phyloP scores from a whole-genome alignment of 2,113 vertebrate genomes.

The Bufo bufo region DNA sequence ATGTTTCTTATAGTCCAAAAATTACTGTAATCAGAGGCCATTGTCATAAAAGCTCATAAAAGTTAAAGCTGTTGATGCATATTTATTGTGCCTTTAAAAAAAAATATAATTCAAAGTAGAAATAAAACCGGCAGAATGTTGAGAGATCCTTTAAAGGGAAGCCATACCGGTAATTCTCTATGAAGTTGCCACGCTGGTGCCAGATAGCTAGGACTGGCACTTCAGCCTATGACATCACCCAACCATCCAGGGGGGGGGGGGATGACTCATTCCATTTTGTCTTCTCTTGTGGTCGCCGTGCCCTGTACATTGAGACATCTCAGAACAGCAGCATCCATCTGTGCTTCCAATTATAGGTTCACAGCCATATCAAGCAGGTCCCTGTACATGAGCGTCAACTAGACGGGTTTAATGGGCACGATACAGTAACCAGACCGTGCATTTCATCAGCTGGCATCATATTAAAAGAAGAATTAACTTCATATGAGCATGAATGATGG shows the following conservation, averaged over 20 bases:
- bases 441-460: conserved; percentile 11
- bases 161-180: not conserved
- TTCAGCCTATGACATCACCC: conserved; percentile 60
- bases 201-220: conserved; percentile 62
- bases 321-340: not conserved
- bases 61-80: conserved; percentile 4
- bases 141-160: conserved; percentile 6
- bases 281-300: not conserved
- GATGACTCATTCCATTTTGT: conserved; percentile 43
- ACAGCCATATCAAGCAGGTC: conserved; percentile 27
- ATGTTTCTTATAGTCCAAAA: no score
- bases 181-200: not conserved
- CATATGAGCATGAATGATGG: not conserved
- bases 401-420: conserved; percentile 28
- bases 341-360: conserved; percentile 38
- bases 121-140: not conserved
- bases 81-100: not conserved
- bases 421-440: conserved; percentile 29
- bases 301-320: not conserved
- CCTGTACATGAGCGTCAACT: not conserved
- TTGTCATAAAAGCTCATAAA: not conserved
- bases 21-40: no score
- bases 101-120: not conserved
- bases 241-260: not conserved
- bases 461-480: not conserved